Conservation (phyloP, 2,888 invertebrate genomes). For the Torymus aiolomorphi region DNA sequence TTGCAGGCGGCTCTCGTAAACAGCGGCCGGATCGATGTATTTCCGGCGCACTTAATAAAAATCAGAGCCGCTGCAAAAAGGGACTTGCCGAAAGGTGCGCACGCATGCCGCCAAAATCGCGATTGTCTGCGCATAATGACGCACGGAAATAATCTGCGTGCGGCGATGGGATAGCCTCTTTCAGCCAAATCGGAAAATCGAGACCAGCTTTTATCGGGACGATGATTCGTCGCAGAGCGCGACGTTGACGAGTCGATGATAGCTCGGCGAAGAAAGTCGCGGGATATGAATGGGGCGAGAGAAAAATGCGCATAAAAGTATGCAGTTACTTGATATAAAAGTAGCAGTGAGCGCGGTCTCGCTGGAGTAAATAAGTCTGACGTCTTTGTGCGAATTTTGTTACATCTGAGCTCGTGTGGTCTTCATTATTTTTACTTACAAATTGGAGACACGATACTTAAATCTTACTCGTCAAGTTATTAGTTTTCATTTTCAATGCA, state of each 20-base stretch:
- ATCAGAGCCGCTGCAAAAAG: too few relatives aligned
- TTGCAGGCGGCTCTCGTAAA: too few relatives aligned
- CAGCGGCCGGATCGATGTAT: too few relatives aligned
- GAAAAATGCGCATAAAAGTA: neutral
- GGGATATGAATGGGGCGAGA: neutral
- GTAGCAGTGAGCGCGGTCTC: too few relatives aligned
- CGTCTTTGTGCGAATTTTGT: too few relatives aligned
- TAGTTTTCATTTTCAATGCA: too few relatives aligned
- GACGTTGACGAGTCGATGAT: conserved; percentile 37
- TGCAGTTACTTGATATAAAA: neutral
- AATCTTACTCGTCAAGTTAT: too few relatives aligned
- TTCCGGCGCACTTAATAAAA: neutral
- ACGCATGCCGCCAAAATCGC: conserved; percentile 17
- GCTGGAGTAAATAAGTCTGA: too few relatives aligned
- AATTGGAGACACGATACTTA: too few relatives aligned
- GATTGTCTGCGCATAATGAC: conserved; percentile 37
- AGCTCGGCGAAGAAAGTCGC: neutral
- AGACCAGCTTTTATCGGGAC: conserved; percentile 27
- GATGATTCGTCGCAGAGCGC: conserved; percentile 4
- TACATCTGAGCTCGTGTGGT: too few relatives aligned
- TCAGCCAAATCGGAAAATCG: conserved; percentile 10
- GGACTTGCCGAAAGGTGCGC: conserved; percentile 3
- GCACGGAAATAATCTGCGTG: conserved; percentile 45
- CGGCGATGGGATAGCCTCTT: conserved; percentile 2
- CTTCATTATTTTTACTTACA: too few relatives aligned